Conservation (phyloP, 2,888 invertebrate genomes). For the Apodemia zela region DNA sequence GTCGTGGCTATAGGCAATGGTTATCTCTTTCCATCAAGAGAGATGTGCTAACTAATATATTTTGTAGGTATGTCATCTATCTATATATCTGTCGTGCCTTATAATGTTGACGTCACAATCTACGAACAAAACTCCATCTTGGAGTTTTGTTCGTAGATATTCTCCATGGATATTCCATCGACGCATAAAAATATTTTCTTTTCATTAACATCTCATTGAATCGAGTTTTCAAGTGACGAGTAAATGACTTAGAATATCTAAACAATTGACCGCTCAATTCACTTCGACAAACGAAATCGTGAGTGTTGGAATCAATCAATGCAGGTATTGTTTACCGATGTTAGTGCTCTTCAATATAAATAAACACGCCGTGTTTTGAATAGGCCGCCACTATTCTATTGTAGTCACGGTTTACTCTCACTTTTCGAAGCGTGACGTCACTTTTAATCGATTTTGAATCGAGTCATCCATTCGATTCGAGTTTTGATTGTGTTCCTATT, state of each 20-base stretch:
- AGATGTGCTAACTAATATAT: too few relatives aligned
- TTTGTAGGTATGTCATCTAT: too few relatives aligned
- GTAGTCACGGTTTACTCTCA: conserved; percentile 4
- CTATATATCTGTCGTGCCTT: neutral
- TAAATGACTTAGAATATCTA: conserved; percentile 21
- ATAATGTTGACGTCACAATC: neutral
- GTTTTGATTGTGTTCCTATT: neutral
- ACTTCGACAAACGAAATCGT: conserved; percentile 33
- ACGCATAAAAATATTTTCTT: neutral
- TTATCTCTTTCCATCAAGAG: too few relatives aligned
- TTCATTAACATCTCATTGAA: conserved; percentile 1
- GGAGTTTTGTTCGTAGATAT: too few relatives aligned
- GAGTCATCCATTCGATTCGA: conserved; percentile 6
- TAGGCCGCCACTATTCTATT: conserved; percentile 19
- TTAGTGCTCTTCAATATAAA: conserved; percentile 39
- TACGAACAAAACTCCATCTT: too few relatives aligned
- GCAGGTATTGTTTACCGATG: conserved; percentile 46
- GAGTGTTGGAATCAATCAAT: conserved; percentile 42
- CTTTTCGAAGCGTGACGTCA: conserved; percentile 19
- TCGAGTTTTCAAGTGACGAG: conserved; percentile 4
- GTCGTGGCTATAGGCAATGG: too few relatives aligned
- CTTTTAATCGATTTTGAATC: conserved; percentile 13
- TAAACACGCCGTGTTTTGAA: conserved; percentile 40
- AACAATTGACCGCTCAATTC: conserved; percentile 27
- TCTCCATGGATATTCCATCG: too few relatives aligned